These are phyloP conservation scores for Macrotrachela quadricornifera DNA, from an alignment of 1,140 invertebrate species.

Conservation along the genomic window DNA sequence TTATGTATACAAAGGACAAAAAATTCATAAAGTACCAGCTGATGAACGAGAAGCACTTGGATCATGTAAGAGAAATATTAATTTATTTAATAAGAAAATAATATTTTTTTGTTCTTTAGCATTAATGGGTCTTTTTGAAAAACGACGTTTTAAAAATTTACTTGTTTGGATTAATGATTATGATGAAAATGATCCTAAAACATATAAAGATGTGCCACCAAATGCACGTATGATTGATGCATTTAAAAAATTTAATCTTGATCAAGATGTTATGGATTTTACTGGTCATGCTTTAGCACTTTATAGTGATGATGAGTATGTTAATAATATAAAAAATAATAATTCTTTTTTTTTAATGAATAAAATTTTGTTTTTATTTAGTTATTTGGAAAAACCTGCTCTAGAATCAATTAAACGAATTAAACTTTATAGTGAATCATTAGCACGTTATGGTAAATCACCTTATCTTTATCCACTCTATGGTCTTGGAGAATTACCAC, in stretches of 20 bases:
- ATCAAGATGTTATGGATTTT: constrained; percentile 91
- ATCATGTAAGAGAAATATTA: too few species aligned
- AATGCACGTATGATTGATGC: constrained; percentile 50
- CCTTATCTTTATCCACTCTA: constrained; percentile 98
- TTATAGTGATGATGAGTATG: constrained; percentile 43
- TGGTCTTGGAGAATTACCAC: constrained; percentile 89
- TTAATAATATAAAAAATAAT: not conserved
- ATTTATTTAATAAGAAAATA: too few species aligned
- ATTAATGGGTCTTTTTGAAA: constrained; percentile 97
- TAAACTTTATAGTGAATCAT: constrained; percentile 84
- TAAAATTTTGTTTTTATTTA: not conserved
- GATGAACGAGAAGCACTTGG: constrained; percentile 89
- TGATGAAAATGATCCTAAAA: constrained; percentile 66
- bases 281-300: constrained; percentile 92
- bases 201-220: constrained; percentile 82
- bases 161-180: constrained; percentile 83
- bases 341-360: not conserved
- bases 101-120: constrained; percentile 45
- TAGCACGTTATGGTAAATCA: constrained; percentile 91
- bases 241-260: constrained; percentile 84
- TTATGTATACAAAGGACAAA: constrained; percentile 93
- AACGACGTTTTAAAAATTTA: constrained; percentile 88
- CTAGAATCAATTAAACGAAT: constrained; percentile 67
- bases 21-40: constrained; percentile 94
- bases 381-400: constrained; percentile 62